Conservation (phyloP, 2,797 vertebrate species). For the Pantherophis vulpinus region DNA sequence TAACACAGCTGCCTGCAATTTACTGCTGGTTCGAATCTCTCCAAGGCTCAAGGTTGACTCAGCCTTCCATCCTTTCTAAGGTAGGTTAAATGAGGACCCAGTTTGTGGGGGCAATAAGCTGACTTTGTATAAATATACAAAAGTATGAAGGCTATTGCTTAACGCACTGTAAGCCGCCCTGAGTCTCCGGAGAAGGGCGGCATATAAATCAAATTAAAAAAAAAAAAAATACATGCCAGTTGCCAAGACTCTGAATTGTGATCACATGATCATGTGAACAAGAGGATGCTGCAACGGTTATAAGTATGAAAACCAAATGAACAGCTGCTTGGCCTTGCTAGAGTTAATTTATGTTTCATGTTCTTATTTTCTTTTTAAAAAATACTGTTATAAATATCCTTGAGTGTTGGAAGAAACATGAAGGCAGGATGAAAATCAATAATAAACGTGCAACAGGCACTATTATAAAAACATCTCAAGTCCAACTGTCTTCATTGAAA, state of each 20-base stretch:
- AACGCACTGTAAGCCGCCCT: too few relatives aligned
- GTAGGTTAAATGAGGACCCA: too few relatives aligned
- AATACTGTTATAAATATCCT: not conserved
- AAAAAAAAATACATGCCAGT: not conserved
- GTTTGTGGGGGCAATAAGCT: too few relatives aligned
- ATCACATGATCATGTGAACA: not conserved
- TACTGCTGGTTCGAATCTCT: too few relatives aligned
- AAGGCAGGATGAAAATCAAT: not conserved
- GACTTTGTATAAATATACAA: too few relatives aligned
- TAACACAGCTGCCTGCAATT: too few relatives aligned
- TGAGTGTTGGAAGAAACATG: not conserved
- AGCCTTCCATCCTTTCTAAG: too few relatives aligned
- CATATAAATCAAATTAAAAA: too few relatives aligned
- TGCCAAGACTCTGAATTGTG: not conserved
- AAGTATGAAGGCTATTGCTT: too few relatives aligned
- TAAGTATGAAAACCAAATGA: not conserved
- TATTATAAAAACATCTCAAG: not conserved
- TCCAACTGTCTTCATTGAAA: not conserved
- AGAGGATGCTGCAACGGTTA: not conserved
- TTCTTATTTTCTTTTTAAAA: not conserved
- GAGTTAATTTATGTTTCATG: not conserved
- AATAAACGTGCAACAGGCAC: not conserved
- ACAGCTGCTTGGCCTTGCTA: not conserved
- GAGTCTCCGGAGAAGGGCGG: too few relatives aligned
- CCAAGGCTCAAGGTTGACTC: too few relatives aligned